Evolutionary conservation across 2,113 vertebrate genomes (phyloP).

Genomic region (Crotophaga sulcirostris): DNA sequence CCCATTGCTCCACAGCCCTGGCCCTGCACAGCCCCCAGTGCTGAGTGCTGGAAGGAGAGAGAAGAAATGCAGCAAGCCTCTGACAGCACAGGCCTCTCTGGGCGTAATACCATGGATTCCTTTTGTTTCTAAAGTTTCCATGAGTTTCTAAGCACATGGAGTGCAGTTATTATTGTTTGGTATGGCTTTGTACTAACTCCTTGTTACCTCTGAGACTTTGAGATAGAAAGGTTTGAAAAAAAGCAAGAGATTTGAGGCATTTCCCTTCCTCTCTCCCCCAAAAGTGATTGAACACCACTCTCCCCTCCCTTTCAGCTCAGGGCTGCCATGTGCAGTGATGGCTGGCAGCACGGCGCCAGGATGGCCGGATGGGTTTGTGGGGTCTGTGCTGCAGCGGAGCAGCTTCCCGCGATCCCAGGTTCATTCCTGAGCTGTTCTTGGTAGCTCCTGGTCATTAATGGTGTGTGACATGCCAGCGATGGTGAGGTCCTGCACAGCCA

Average conservation of each 20-base stretch:
- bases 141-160: not conserved
- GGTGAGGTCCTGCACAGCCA: not conserved
- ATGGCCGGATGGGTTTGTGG: accelerated
- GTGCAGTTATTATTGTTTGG: not conserved
- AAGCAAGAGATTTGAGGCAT: not conserved
- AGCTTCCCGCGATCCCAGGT: not conserved
- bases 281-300: not conserved
- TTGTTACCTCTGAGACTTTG: not conserved
- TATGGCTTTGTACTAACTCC: conserved; percentile 25
- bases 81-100: not conserved
- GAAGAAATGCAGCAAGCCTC: not conserved
- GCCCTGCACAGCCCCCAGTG: not conserved
- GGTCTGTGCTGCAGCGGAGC: not conserved
- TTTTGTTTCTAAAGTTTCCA: not conserved
- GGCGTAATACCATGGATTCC: not conserved
- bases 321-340: not conserved
- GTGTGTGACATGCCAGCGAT: accelerated
- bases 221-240: not conserved
- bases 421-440: not conserved
- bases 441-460: not conserved
- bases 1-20: not conserved
- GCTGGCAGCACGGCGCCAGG: not conserved
- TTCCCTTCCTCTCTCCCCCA: not conserved
- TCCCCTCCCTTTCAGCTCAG: not conserved
- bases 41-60: not conserved